Conservation (phyloP, 1,140 invertebrate species). For the Aphelinus certus region DNA sequence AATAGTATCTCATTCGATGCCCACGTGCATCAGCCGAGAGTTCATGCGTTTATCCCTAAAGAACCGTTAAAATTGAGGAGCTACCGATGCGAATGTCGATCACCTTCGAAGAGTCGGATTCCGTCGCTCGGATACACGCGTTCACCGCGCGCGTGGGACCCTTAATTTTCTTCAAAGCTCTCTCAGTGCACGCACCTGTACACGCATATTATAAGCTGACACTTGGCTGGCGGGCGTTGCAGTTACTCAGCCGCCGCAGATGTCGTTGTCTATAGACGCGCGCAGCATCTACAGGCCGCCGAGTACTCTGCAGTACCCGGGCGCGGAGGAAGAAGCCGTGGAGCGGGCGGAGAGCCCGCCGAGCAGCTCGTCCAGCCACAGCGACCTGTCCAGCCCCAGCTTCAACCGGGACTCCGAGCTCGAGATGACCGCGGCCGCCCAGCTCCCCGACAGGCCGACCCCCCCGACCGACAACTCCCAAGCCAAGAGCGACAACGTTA, state of each 20-base stretch:
- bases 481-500: slow-evolving; percentile 57
- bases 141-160: too few relatives aligned
- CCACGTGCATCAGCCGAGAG: too few relatives aligned
- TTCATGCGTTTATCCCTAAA: too few relatives aligned
- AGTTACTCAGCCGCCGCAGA: slow-evolving; percentile 66
- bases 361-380: slow-evolving; percentile 75
- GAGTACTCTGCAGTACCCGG: slow-evolving; percentile 79
- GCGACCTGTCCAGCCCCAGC: slow-evolving; percentile 75
- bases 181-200: too few relatives aligned
- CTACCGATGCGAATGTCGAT: too few relatives aligned
- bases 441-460: slow-evolving; percentile 50
- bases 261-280: slow-evolving; percentile 82
- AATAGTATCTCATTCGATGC: too few relatives aligned
- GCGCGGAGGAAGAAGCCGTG: slow-evolving; percentile 61
- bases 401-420: slow-evolving; percentile 75
- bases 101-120: too few relatives aligned
- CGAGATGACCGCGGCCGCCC: slow-evolving; percentile 59
- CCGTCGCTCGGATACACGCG: too few relatives aligned
- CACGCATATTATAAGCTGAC: too few relatives aligned
- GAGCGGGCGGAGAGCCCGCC: slow-evolving; percentile 70
- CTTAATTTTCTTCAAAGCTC: too few relatives aligned
- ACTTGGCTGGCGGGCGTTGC: slow-evolving; percentile 29
- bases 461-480: slow-evolving; percentile 51
- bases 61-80: too few relatives aligned
- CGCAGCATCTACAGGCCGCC: slow-evolving; percentile 81